Evolutionary conservation across 2,888 invertebrate species (phyloP).

Genomic region (Tetramorium bicarinatum): DNA sequence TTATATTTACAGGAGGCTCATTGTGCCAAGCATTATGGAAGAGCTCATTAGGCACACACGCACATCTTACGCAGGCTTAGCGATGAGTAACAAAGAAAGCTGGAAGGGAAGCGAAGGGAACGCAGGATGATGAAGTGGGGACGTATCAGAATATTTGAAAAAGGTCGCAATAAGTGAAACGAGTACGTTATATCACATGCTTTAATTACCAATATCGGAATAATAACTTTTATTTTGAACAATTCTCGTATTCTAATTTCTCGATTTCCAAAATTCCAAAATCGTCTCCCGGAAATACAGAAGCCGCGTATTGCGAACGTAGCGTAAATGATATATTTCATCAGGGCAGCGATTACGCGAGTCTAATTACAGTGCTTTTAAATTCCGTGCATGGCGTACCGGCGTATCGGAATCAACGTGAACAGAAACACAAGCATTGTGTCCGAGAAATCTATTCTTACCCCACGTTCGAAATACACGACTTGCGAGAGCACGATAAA

Average conservation of each 20-base stretch:
- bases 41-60: conserved; percentile 75
- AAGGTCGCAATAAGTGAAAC: conserved; percentile 61
- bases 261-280: conserved; percentile 16
- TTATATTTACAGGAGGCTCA: conserved; percentile 68
- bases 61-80: conserved; percentile 75
- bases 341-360: neutral
- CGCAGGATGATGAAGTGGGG: conserved; percentile 54
- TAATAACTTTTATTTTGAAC: conserved; percentile 39
- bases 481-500: conserved; percentile 52
- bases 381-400: neutral
- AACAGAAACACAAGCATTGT: neutral
- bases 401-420: neutral
- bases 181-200: conserved; percentile 44
- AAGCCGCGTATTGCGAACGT: conserved; percentile 44
- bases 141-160: conserved; percentile 41
- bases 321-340: conserved; percentile 33
- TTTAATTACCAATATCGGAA: conserved; percentile 51
- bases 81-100: conserved; percentile 75
- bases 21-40: conserved; percentile 76
- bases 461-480: conserved; percentile 51
- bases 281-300: conserved; percentile 26
- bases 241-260: conserved; percentile 35
- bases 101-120: conserved; percentile 70
- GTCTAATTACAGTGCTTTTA: neutral
- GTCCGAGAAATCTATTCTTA: conserved; percentile 11